Percentiles rank a stretch among this genome's conserved stretches.
phyloP scores from a whole-genome alignment of 2,888 invertebrate species.

The Drosophila emarginata region DNA sequence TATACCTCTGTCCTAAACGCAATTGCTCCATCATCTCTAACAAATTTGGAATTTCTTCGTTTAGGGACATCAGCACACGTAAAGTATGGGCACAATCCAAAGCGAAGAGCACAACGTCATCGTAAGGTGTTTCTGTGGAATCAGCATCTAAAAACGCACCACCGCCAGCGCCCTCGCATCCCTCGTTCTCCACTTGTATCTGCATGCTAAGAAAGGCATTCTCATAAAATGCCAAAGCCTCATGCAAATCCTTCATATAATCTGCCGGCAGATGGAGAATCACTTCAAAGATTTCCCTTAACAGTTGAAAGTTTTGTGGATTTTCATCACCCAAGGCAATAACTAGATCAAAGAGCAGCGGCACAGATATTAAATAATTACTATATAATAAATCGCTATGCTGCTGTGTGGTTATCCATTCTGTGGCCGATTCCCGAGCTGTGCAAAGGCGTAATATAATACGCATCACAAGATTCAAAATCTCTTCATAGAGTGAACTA shows the following conservation, averaged over 20 bases:
- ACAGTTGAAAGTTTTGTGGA: slow-evolving; percentile 84
- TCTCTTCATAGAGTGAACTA: slow-evolving; percentile 83
- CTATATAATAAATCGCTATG: slow-evolving; percentile 89
- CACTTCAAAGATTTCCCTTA: slow-evolving; percentile 86
- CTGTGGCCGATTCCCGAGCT: slow-evolving; percentile 88
- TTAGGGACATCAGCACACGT: slow-evolving; percentile 86
- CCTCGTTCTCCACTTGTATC: slow-evolving; percentile 80
- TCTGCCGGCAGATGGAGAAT: slow-evolving; percentile 85
- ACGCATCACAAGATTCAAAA: slow-evolving; percentile 87
- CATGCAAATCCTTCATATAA: slow-evolving; percentile 85
- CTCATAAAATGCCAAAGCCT: slow-evolving; percentile 84
- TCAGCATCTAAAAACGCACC: slow-evolving; percentile 65
- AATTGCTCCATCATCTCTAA: slow-evolving; percentile 80
- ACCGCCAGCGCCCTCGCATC: slow-evolving; percentile 75
- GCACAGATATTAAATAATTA: slow-evolving; percentile 91
- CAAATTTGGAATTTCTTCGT: slow-evolving; percentile 83
- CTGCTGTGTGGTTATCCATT: slow-evolving; percentile 86
- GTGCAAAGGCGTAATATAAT: slow-evolving; percentile 90
- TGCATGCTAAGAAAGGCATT: slow-evolving; percentile 82
- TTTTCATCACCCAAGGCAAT: slow-evolving; percentile 89
- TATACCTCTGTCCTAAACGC: slow-evolving; percentile 26
- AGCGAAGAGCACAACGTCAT: slow-evolving; percentile 87
- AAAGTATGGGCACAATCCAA: slow-evolving; percentile 88
- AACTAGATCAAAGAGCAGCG: slow-evolving; percentile 91
- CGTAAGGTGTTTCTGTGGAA: slow-evolving; percentile 82